Conservation (phyloP, 2,888 invertebrate genomes). For the Lymantria dispar region DNA sequence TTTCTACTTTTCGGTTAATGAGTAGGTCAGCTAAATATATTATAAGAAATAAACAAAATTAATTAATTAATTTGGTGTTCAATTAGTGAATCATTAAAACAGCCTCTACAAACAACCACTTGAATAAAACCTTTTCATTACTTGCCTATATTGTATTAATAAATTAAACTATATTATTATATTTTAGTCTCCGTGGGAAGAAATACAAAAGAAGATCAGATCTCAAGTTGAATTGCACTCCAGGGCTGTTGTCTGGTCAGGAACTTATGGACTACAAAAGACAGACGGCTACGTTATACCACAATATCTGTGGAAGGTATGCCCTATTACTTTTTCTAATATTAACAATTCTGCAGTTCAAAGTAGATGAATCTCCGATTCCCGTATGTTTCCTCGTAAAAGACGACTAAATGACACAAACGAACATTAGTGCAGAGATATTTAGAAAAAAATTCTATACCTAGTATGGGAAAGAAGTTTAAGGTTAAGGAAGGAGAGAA, state of each 20-base stretch:
- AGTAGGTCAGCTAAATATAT: too few relatives aligned
- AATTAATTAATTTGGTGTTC: too few relatives aligned
- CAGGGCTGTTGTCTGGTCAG: conserved; percentile 19
- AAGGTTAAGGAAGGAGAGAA: too few relatives aligned
- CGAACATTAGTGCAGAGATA: too few relatives aligned
- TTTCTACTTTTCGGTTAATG: too few relatives aligned
- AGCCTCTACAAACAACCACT: too few relatives aligned
- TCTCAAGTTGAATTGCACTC: background rate
- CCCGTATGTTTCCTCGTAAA: background rate
- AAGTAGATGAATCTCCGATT: background rate
- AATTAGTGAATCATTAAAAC: too few relatives aligned
- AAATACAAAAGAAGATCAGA: conserved; percentile 16
- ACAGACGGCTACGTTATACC: conserved; percentile 21
- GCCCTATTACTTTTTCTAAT: background rate
- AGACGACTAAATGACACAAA: background rate
- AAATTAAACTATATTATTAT: background rate
- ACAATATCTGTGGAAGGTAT: conserved; percentile 39
- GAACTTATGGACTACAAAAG: conserved; percentile 15
- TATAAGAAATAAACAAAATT: too few relatives aligned
- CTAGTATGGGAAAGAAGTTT: background rate
- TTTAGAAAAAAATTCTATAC: background rate
- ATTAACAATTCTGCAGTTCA: background rate
- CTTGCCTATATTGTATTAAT: too few relatives aligned
- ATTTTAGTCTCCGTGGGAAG: conserved; percentile 26
- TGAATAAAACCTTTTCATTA: too few relatives aligned